These are phyloP conservation scores for Lysiphlebus fabarum DNA, from an alignment of 1,140 invertebrate species.

Conservation along the genomic window DNA sequence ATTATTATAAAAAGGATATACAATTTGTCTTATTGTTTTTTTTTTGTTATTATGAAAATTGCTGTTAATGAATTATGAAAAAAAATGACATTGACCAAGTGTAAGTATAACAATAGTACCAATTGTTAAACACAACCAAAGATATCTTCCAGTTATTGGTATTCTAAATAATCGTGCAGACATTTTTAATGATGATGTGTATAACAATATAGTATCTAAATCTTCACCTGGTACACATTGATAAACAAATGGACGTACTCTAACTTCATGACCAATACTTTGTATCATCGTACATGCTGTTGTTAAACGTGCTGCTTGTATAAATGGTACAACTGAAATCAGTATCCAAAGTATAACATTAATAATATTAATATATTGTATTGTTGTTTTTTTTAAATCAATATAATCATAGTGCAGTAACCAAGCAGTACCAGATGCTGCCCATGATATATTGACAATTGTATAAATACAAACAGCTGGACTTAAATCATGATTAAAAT, in stretches of 20 bases:
- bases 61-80: conserved; percentile 32
- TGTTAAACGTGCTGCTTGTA: conserved; percentile 76
- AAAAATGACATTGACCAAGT: conserved; percentile 64
- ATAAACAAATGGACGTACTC: conserved; percentile 74
- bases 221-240: conserved; percentile 70
- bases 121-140: conserved; percentile 64
- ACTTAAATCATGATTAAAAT: conserved; percentile 70
- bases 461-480: conserved; percentile 72
- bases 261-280: conserved; percentile 71
- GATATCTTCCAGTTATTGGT: conserved; percentile 66
- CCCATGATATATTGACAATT: conserved; percentile 70
- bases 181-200: conserved; percentile 70
- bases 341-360: conserved; percentile 69
- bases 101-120: conserved; percentile 60
- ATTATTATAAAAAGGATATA: too few relatives aligned
- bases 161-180: conserved; percentile 69
- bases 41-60: too few relatives aligned
- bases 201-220: conserved; percentile 73
- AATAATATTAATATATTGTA: conserved; percentile 61
- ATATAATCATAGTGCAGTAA: conserved; percentile 61
- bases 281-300: conserved; percentile 68
- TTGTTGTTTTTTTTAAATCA: conserved; percentile 56
- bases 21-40: too few relatives aligned
- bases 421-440: conserved; percentile 65
- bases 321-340: conserved; percentile 66